Evolutionary conservation across 1,140 invertebrate species (phyloP).

Genomic region (Drosophila pruinosa): DNA sequence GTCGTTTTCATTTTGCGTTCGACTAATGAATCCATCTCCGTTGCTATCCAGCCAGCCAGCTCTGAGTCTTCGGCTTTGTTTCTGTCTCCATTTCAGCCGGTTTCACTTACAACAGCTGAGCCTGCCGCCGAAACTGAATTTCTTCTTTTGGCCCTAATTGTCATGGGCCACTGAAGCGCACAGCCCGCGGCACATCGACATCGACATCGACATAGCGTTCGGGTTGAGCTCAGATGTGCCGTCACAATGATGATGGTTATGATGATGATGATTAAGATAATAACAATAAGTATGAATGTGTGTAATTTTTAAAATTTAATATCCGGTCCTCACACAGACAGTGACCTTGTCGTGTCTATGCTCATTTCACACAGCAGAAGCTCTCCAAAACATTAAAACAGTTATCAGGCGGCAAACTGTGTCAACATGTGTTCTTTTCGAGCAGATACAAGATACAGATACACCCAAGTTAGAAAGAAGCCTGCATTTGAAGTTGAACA

Average conservation of each 20-base stretch:
- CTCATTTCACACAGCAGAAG: conserved; percentile 7
- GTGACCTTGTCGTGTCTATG: conserved; percentile 28
- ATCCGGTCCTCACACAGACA: conserved; percentile 54
- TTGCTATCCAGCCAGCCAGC: background rate
- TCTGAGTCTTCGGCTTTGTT: background rate
- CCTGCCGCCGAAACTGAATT: conserved; percentile 39
- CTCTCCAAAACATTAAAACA: conserved; percentile 23
- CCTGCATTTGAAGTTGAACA: background rate
- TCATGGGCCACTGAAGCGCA: conserved; percentile 75
- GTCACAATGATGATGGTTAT: conserved; percentile 26
- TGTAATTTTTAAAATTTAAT: conserved; percentile 77
- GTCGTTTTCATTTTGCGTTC: conserved; percentile 45
- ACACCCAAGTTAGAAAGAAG: background rate
- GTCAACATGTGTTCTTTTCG: conserved; percentile 63
- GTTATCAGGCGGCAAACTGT: conserved; percentile 71
- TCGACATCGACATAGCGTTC: background rate
- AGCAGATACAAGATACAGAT: conserved; percentile 27
- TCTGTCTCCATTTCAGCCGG: conserved; percentile 2
- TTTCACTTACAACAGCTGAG: conserved; percentile 64
- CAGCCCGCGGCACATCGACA: conserved; percentile 38
- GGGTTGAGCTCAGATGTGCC: background rate
- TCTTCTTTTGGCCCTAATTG: conserved; percentile 63
- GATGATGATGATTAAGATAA: conserved; percentile 43
- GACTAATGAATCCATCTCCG: conserved; percentile 50
- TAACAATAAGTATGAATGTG: conserved; percentile 23